Conservation (phyloP, 2,888 invertebrate species). For the Buathra laborator region DNA sequence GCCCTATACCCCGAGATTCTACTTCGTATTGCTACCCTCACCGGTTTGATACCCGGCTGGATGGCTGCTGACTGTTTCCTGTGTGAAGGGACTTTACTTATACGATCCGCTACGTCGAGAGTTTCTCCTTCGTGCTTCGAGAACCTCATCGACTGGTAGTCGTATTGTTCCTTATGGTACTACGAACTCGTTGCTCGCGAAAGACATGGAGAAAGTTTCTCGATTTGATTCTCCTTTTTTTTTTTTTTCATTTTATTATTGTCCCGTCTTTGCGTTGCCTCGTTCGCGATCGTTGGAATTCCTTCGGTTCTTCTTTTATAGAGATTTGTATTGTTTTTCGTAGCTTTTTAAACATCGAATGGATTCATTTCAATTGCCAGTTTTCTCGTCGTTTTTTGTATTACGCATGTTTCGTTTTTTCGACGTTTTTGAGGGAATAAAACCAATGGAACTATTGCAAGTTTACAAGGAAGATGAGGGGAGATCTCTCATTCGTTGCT, state of each 20-base stretch:
- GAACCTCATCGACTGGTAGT: slow-evolving; percentile 20
- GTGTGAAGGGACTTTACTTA: background rate
- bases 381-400: slow-evolving; percentile 48
- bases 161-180: slow-evolving; percentile 10
- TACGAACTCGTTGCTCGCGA: slow-evolving; percentile 31
- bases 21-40: slow-evolving; percentile 47
- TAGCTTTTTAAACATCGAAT: background rate
- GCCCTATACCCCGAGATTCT: slow-evolving; percentile 51
- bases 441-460: slow-evolving; percentile 3
- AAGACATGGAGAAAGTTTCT: slow-evolving; percentile 6
- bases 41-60: slow-evolving; percentile 30
- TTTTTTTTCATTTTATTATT: slow-evolving; percentile 17
- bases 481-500: slow-evolving; percentile 46
- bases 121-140: slow-evolving; percentile 18
- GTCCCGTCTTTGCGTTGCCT: background rate
- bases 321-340: slow-evolving; percentile 31
- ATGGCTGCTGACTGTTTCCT: background rate
- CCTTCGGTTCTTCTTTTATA: background rate
- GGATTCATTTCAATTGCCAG: slow-evolving; percentile 50
- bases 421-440: slow-evolving; percentile 13
- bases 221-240: background rate
- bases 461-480: background rate
- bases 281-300: slow-evolving; percentile 19
- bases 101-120: slow-evolving; percentile 14
- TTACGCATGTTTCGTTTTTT: slow-evolving; percentile 16